Base-by-base conservation (phyloP, 1,140 invertebrate species). In the Muscidifurax raptorellus region DNA sequence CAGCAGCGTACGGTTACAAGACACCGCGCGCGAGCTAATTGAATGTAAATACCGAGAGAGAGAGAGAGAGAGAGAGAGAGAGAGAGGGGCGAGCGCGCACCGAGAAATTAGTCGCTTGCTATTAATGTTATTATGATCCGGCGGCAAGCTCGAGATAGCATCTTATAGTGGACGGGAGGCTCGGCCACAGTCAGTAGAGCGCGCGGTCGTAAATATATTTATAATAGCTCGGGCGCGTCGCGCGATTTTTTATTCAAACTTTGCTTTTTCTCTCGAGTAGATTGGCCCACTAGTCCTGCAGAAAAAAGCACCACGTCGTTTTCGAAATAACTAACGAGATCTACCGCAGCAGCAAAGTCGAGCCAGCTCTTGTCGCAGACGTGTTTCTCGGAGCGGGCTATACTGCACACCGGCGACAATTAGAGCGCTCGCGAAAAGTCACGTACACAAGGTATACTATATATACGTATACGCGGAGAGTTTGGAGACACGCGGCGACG, bases 101-200 rank as follows among this genome's bases (percentile, higher is more conserved):
- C 52, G 66, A 69, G 25, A 69, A 83, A 83, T 47, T 30, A 86
- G 28, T 64, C 80, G 22, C 59, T 27, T 40, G 79, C 69, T 76
- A 76, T 75, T 77, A 52, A 84, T 59, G 52, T 36, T 84, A 67
- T 80, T 69, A 71, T 85, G 83, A 86, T 86, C 67, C 40, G 85
- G 74, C 79, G 18, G 22, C 18, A 4, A 59, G 18, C 18, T 59
- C 52, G 36, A 80, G 83, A 80, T 84, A 86, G 30, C 40, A 28
- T 69, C 27, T 28, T n/a, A n/a, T n/a, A 64, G 59, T 15, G 66
- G 10, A 18, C 66, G 66, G 25, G 28, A 28, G 27, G 10, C 27
- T 30, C 66, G 66, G 12, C 66, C 2, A n/a, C 13, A 1, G n/a
- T 1, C 13, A 9, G 28, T 69, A 2, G 4, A n/a, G 1, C 66